Conservation (phyloP, 2,113 vertebrate genomes). For the Nothocercus nigrocapillus region DNA sequence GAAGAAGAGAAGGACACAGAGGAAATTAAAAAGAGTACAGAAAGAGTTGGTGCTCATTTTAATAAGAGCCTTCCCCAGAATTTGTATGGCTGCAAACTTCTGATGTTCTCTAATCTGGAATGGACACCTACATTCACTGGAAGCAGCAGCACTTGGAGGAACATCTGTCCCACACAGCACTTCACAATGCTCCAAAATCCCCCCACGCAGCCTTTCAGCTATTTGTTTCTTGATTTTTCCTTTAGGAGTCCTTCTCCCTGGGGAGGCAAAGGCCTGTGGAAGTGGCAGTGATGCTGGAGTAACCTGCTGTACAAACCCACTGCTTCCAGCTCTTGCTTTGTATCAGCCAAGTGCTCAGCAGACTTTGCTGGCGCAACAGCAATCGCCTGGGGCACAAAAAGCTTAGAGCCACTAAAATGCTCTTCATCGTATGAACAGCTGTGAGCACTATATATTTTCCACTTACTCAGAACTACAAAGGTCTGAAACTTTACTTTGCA, state of each 20-base stretch:
- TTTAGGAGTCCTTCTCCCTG: background rate
- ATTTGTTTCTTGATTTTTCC: background rate
- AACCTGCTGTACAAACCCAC: background rate
- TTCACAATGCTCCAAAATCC: rapidly evolving
- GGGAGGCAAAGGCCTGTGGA: background rate
- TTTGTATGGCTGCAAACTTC: background rate
- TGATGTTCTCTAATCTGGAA: background rate
- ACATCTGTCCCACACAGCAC: background rate
- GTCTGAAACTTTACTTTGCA: background rate
- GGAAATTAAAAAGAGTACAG: background rate
- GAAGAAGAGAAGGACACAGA: background rate
- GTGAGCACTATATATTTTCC: background rate
- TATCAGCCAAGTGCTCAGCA: background rate
- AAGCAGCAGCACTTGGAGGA: rapidly evolving
- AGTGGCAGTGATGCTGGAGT: background rate
- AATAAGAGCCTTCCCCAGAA: background rate
- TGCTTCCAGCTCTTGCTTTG: background rate
- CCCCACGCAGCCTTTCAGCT: rapidly evolving
- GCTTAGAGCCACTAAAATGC: background rate
- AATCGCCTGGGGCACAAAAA: background rate
- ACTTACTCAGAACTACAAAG: background rate
- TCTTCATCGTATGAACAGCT: background rate
- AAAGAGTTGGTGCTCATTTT: background rate
- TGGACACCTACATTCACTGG: background rate
- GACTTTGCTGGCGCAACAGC: background rate